phyloP scores from a whole-genome alignment of 1,140 invertebrate genomes.

The Schmidtea mediterranea region DNA sequence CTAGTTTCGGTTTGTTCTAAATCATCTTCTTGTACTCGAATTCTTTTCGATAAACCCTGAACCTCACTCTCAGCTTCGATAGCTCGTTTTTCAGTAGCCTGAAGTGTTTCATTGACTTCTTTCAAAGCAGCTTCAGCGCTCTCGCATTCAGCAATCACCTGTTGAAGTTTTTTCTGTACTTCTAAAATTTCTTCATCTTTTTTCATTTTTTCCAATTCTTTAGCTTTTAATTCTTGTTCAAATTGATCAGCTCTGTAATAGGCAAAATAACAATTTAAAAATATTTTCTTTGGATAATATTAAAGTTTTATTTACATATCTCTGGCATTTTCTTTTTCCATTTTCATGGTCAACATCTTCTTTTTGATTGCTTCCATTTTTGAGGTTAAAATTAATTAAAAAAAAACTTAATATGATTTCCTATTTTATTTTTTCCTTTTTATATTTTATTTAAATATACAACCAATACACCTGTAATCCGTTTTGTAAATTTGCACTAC shows the following conservation, averaged over 20 bases:
- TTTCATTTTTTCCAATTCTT: conserved; percentile 66
- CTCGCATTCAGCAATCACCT: conserved; percentile 90
- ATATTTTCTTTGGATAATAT: not conserved
- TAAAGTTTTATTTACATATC: conserved; percentile 28
- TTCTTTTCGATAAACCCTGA: conserved; percentile 74
- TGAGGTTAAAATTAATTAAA: conserved; percentile 96
- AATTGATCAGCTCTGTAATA: conserved; percentile 48
- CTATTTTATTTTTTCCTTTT: no score
- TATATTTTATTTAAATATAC: no score
- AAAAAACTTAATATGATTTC: no score
- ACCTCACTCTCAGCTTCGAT: conserved; percentile 88
- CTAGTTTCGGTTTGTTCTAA: conserved; percentile 82
- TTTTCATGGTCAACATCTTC: conserved; percentile 99
- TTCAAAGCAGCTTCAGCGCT: conserved; percentile 75
- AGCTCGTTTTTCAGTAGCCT: conserved; percentile 83
- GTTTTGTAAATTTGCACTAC: no score
- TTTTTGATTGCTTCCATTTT: conserved; percentile 99
- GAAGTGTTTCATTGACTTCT: conserved; percentile 71
- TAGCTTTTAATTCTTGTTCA: conserved; percentile 73
- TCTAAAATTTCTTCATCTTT: conserved; percentile 82
- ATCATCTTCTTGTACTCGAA: conserved; percentile 82
- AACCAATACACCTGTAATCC: no score
- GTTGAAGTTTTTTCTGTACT: conserved; percentile 94
- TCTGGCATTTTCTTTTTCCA: conserved; percentile 91
- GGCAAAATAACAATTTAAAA: not conserved